Base-by-base conservation (phyloP, 2,797 vertebrate genomes). In the Alcedo atthis region DNA sequence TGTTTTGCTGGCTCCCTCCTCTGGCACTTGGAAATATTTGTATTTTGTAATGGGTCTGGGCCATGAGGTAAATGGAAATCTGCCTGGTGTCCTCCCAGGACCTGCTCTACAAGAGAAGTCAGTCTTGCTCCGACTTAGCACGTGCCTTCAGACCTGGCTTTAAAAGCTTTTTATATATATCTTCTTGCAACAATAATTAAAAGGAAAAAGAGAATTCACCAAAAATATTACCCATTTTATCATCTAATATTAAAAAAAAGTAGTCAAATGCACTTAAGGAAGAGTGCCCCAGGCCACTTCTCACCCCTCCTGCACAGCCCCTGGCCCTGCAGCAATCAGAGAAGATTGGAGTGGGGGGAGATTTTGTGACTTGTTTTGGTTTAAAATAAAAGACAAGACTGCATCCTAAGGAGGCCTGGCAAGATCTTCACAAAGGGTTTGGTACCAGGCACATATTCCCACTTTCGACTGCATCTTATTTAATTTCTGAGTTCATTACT, bases 1-100 rank as follows among this genome's bases (percentile, higher is more conserved):
- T 94, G 94, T 76, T 96, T 96, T 93, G 90, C 88, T 95, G 85
- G 90, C 94, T 96, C 92, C 93, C 95, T 95, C 89, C 93, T 93
- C 92, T 95, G 94, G 90, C 83, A 92, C 95, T 92, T 61, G 42
- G 85, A 95, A 95, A 96, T 89, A 96, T 67, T 92, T 93, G 87
- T 90, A 43, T 90, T 90, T 87, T 78, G 37, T 77, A 40, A 87
- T 76, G 77, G 59, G 10, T 82, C 88, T 94, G 89, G 83, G 83
- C 53, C 80, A 53, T 48, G 53, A 83, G 86, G 35, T 30, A 75
- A 69, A 54, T 0, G 4, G 58, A 75, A 92, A 80, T 9, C 18
- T 1, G 1, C 54, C 57, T 17, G 1, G 46, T 4, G 1, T 22
- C 63, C 57, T 81, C 81, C 90, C 83, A 21, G 32, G 81, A 63